Evolutionary conservation across 2,113 vertebrate genomes (phyloP), one percentile per base, ranked within the genome.

Genomic region (Albula glossodonta): DNA sequence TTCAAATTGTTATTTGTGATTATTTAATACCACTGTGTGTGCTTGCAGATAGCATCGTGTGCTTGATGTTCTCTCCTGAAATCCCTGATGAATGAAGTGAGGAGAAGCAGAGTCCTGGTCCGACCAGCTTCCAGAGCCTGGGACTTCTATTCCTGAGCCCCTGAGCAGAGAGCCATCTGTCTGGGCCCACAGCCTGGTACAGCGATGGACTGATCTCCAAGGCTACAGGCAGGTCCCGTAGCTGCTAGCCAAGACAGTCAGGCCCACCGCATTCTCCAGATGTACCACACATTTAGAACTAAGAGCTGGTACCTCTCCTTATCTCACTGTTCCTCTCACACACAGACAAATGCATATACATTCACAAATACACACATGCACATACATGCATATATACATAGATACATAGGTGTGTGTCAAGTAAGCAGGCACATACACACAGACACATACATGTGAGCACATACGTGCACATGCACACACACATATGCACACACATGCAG

Each of bases 191-290:
- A 92, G 94, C 90, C 53, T 56, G 53, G 92, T 95, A 90, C 93
- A 95, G 95, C 94, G 94, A 91, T 92, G 91, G 94, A 93, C 92
- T 95, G 94, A 95, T 96, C 95, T 94, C 96, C 95, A 95, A 96
- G 96, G 86, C 92, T 85, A 89, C 78, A 15, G 31, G 31, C 31
- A 41, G 31, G 93, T 86, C 3, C 90, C 84, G 92, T 96, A 96
- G 96, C 96, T 96, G 96, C 95, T 94, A 92, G 91, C 31, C 31
- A 41, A 41, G 31, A 66, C 60, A 66, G 17, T 66, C 60, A 66
- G 60, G 19, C 60, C 60, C 60, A 19, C 6, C 22, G 60, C 60
- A 94, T 92, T 93, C 90, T 88, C 93, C 91, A 94, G 93, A 95
- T 19, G 19, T 7, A 66, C 22, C 93, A 87, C 89, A 90, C 87